A percentile compares a stretch with the other conserved stretches of the same genome.
Conservation (phyloP, 1,140 invertebrate genomes). For the Polyergus mexicanus region DNA sequence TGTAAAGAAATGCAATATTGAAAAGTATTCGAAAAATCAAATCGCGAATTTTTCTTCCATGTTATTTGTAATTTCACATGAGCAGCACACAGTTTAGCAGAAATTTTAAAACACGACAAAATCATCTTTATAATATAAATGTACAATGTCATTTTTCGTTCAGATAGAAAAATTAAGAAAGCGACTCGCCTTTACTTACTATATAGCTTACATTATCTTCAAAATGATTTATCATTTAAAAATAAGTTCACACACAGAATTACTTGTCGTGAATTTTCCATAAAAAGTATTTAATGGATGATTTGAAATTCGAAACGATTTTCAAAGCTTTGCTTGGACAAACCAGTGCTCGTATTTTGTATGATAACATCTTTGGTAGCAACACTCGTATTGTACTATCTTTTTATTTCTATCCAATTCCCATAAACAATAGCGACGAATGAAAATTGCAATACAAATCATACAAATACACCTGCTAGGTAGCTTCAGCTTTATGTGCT, state of each 20-base stretch:
- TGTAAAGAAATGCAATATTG: background rate
- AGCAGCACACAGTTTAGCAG: too few relatives aligned
- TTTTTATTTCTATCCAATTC: slow-evolving; percentile 41
- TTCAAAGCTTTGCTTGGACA: background rate
- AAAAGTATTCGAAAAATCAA: background rate
- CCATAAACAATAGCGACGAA: slow-evolving; percentile 49
- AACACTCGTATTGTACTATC: slow-evolving; percentile 59
- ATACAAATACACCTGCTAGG: slow-evolving; percentile 80
- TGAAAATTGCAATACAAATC: slow-evolving; percentile 44
- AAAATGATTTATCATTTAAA: slow-evolving; percentile 8
- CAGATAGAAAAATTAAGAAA: slow-evolving; percentile 1
- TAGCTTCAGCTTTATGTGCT: slow-evolving; percentile 88
- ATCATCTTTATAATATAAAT: background rate
- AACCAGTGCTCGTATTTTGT: background rate
- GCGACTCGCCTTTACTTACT: slow-evolving; percentile 25
- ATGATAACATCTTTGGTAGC: slow-evolving; percentile 68
- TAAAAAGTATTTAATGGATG: slow-evolving; percentile 24
- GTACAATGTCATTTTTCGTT: background rate
- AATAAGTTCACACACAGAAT: slow-evolving; percentile 1
- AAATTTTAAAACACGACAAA: slow-evolving; percentile 20
- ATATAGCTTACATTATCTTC: slow-evolving; percentile 21
- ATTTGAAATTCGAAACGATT: slow-evolving; percentile 3
- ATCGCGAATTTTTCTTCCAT: too few relatives aligned
- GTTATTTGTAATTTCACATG: too few relatives aligned
- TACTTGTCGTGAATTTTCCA: background rate